Percentiles rank a stretch among this genome's conserved stretches.
These are phyloP conservation scores for Luehdorfia chinensis DNA, from an alignment of 1,140 invertebrate genomes.

Conservation along the genomic window DNA sequence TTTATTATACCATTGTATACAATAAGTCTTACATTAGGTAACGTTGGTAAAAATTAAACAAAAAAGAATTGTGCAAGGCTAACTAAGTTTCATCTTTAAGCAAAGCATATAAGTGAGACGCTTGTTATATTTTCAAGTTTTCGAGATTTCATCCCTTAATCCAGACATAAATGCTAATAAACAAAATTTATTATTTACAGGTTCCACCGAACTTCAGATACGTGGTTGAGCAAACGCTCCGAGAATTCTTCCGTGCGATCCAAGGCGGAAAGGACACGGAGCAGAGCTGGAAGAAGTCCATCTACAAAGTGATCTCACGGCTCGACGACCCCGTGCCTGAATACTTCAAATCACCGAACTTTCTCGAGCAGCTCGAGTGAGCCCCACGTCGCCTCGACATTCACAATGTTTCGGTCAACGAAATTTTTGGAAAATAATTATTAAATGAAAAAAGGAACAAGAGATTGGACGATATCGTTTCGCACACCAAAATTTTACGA, in stretches of 20 bases:
- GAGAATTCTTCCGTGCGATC: conserved; percentile 99
- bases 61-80: no score
- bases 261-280: conserved; percentile 96
- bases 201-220: conserved; percentile 97
- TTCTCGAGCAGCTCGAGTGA: conserved; percentile 98
- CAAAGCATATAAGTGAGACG: no score
- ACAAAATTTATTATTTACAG: conserved; percentile 82
- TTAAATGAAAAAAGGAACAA: conserved; percentile 29
- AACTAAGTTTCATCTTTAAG: no score
- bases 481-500: conserved; percentile 78
- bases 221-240: conserved; percentile 97
- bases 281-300: conserved; percentile 99
- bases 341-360: conserved; percentile 99
- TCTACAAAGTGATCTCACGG: conserved; percentile 99
- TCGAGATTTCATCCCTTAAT: no score
- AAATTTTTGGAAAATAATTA: conserved; percentile 29
- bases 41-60: no score
- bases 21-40: no score
- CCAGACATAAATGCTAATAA: no score
- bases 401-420: conserved; percentile 57
- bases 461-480: conserved; percentile 67
- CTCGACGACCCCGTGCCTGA: conserved; percentile 99
- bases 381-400: conserved; percentile 46
- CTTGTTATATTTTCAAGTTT: no score
- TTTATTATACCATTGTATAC: no score